Evolutionary conservation across 2,797 vertebrate species (phyloP), one percentile per base, ranked within the genome.

Genomic region (Spondyliosoma cantharus): DNA sequence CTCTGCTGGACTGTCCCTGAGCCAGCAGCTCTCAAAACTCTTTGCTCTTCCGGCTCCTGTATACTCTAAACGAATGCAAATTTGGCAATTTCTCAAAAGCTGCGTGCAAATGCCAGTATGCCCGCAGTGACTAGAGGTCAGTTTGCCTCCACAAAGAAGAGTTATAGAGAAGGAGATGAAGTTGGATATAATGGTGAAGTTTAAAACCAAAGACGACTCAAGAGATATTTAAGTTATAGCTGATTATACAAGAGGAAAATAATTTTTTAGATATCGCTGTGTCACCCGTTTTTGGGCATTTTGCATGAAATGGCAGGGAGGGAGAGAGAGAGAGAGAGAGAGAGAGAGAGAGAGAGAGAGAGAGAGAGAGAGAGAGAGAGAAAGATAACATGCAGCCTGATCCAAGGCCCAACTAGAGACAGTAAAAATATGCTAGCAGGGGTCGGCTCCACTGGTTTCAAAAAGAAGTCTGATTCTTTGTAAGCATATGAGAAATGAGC

Each of bases 51-150:
- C 54, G 52, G 24, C 62, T 67, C 29, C 63, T 14, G 46, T 43
- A 37, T 25, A 20, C 58, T 57, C 70, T 16, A 42, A 81, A 84
- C 19, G 3, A 82, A 86, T 86, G 80, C 65, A 83, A 82, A 88
- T 80, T 7, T 59, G 3, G 25, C 7, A 22, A 58, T 64, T 71
- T 56, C 32, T 71, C 58, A 79, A 75, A 72, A 29, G 62, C 32
- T 63, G 61, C 5, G 24, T 29, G 20, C 54, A 81, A 76, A 81
- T 58, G 37, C 27, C 46, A 45, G 49, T 0, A n/a, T 17, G 72
- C 43, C 46, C 62, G 50, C 52, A 13, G 57, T 15, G 49, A 65
- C 16, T 4, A 3, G 48, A 81, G 76, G 77, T 79, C 71, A 73
- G 48, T 1, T 53, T 7, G 19, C 68, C 60, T 62, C 15, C 45